Conservation (phyloP, 1,140 invertebrate genomes). For the Melanaphis sacchari region DNA sequence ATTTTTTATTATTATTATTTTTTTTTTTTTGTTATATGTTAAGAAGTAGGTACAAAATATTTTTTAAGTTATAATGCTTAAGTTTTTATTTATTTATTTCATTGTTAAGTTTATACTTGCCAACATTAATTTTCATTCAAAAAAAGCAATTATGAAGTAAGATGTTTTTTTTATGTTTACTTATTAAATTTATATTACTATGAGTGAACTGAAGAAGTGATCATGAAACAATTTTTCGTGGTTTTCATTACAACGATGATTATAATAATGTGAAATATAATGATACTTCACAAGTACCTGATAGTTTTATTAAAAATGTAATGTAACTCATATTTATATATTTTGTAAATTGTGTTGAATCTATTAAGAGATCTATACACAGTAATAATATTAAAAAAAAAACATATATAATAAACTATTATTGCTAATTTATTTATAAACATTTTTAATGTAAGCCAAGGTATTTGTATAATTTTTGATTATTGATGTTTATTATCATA, state of each 20-base stretch:
- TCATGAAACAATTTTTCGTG: neutral
- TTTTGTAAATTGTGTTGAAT: conserved; percentile 32
- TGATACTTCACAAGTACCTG: conserved; percentile 50
- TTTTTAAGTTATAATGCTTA: conserved; percentile 40
- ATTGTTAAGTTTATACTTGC: conserved; percentile 39
- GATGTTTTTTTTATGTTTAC: neutral
- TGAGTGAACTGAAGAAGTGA: conserved; percentile 15
- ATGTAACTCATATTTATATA: neutral
- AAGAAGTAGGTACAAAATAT: conserved; percentile 38
- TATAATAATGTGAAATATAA: conserved; percentile 30
- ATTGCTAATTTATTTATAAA: conserved; percentile 19
- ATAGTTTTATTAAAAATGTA: conserved; percentile 42
- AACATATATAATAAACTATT: neutral
- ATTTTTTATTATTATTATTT: conserved; percentile 20
- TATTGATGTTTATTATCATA: neutral
- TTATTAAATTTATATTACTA: neutral
- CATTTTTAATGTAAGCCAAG: neutral
- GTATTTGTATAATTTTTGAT: conserved; percentile 11
- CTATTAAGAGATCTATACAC: neutral
- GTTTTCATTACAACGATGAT: neutral
- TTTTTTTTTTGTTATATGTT: conserved; percentile 32
- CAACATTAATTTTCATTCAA: neutral
- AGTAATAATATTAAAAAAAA: neutral
- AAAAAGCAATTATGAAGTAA: conserved; percentile 11
- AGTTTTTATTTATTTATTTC: conserved; percentile 39